phyloP scores from a whole-genome alignment of 2,113 vertebrate genomes.

The Phaetusa simplex region DNA sequence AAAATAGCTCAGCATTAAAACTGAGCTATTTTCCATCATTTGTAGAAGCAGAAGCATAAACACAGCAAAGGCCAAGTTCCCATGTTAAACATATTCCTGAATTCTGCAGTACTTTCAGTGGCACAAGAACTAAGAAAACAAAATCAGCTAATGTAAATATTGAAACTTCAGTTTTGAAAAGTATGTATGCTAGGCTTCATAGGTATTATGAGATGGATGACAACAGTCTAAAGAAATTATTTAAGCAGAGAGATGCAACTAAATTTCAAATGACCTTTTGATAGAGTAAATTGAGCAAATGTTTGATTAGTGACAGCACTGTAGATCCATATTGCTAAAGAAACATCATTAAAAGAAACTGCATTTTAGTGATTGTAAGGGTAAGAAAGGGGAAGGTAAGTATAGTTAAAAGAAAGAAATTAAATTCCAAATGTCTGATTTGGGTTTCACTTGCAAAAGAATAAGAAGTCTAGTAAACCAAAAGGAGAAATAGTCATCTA shows the following conservation, averaged over 20 bases:
- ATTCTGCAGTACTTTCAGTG: neutral
- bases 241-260: neutral
- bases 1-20: neutral
- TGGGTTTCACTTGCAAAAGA: neutral
- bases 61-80: neutral
- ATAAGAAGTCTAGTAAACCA: neutral
- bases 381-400: neutral
- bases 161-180: neutral
- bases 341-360: neutral
- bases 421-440: neutral
- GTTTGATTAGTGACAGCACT: neutral
- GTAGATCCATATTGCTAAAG: neutral
- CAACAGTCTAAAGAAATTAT: neutral
- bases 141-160: neutral
- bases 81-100: neutral
- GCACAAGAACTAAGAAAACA: neutral
- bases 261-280: neutral
- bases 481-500: neutral
- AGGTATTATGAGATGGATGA: neutral
- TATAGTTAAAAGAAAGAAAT: neutral
- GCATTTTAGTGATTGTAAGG: neutral
- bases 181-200: neutral
- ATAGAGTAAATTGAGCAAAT: neutral
- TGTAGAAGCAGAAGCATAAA: neutral
- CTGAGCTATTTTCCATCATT: neutral